These are phyloP conservation scores for Micromussa lordhowensis DNA, from an alignment of 92 coral and sea anemone genomes.

Conservation along the genomic window DNA sequence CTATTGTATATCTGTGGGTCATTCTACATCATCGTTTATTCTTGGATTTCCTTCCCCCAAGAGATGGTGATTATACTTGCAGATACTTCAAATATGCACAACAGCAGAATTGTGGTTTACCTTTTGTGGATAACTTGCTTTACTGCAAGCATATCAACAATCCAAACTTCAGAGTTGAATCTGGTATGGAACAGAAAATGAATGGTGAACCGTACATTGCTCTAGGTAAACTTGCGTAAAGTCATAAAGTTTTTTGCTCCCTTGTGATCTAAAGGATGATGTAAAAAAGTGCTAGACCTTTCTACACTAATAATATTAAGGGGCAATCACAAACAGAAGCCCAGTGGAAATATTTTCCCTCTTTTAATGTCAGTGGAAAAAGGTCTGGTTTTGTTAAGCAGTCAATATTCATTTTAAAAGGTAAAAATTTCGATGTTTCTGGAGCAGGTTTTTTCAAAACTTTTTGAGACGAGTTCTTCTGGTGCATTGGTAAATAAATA, in stretches of 20 bases:
- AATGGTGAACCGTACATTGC: background rate
- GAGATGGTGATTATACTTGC: background rate
- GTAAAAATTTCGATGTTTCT: no score
- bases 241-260: background rate
- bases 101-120: background rate
- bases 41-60: background rate
- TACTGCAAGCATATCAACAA: background rate
- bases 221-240: background rate
- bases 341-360: no score
- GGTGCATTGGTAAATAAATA: no score
- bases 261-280: background rate
- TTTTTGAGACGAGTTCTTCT: no score
- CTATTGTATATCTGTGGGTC: slow-evolving; percentile 3
- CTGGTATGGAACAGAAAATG: background rate
- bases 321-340: no score
- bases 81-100: background rate
- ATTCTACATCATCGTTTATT: background rate
- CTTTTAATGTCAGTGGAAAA: no score
- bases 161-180: background rate
- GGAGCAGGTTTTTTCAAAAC: no score
- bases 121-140: slow-evolving; percentile 6
- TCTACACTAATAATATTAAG: no score
- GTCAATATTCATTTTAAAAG: no score
- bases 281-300: no score
- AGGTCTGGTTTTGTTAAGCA: no score